Conservation (phyloP, 2,888 invertebrate species). For the Macropis europaea region DNA sequence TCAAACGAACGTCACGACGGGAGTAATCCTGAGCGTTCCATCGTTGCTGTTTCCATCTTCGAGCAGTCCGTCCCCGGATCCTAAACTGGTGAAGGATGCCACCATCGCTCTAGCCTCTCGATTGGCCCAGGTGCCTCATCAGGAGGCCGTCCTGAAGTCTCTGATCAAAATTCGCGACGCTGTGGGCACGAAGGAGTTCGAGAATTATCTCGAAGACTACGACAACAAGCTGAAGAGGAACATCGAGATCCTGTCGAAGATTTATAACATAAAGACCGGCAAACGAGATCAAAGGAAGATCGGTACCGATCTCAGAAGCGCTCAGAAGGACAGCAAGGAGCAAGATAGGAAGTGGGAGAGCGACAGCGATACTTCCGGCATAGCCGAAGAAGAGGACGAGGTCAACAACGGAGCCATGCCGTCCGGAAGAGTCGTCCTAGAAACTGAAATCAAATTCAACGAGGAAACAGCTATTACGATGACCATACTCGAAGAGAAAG, state of each 20-base stretch:
- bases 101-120: constrained; percentile 79
- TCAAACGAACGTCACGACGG: constrained; percentile 77
- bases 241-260: constrained; percentile 83
- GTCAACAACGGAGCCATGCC: constrained; percentile 55
- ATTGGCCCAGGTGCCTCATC: constrained; percentile 80
- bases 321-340: constrained; percentile 26
- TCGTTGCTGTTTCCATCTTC: constrained; percentile 76
- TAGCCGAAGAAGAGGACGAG: constrained; percentile 71
- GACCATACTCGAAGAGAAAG: constrained; percentile 89
- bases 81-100: constrained; percentile 66
- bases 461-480: constrained; percentile 91
- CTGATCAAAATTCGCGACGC: constrained; percentile 86
- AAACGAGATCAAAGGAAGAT: constrained; percentile 10
- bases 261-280: constrained; percentile 80
- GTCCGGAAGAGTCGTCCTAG: constrained; percentile 84
- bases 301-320: constrained; percentile 1
- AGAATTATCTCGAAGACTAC: constrained; percentile 80
- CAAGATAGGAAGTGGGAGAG: constrained; percentile 56
- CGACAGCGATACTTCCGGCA: constrained; percentile 71
- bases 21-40: constrained; percentile 78
- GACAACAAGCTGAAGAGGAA: constrained; percentile 81
- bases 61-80: constrained; percentile 63
- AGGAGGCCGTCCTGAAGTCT: constrained; percentile 86
- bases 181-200: constrained; percentile 85
- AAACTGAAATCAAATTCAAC: constrained; percentile 91